Base-by-base conservation (phyloP, 2,797 vertebrate species). In the Pseudocheirus occidentalis region DNA sequence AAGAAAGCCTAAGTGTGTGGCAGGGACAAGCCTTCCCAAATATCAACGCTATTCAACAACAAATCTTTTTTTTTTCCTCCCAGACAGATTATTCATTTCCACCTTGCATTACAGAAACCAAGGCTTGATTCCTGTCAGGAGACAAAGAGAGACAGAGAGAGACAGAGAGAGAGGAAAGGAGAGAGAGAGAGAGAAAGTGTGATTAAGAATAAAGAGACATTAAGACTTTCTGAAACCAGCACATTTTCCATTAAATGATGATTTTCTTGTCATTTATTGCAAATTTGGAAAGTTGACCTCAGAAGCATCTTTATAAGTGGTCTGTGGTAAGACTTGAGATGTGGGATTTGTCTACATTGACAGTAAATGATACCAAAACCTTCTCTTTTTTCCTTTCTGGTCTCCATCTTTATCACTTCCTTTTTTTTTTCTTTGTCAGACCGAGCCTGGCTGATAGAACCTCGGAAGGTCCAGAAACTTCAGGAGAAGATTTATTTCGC, bases 401-500 rank as follows among this genome's bases (percentile, higher is more conserved):
- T 93, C 52, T 56, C 50, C 89, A 40, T 53, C 59, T 97, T 95
- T 66, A 97, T 5, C 16, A 57, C 55, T 87, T 90, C 12, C 1
- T 62, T 89, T 95, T 58, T 34, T 93, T 95, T 96, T 87, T 89
- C 58, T 98, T 97, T 96, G 0, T 96, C 97, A 99, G 99, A 99
- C 98, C 99, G 99, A 96, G 99, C 99, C 29, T 99, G 99, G 99
- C 98, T 99, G 97, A 99, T 99, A 99, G 99, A 99, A 98, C 99
- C 99, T 93, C 99, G 99, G 92, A 99, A 99, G 96, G 99, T 99
- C 94, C 99, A 99, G 98, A 99, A 99, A 98, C 99, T 99, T 98
- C 99, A 99, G 98, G 99, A 99, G 98, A 99, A 99, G 98, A 99
- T 99, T 98, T 99, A 99, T 99, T 99, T 99, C 99, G 99, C 99